phyloP scores from a whole-genome alignment of 2,113 vertebrate species.

The Scartelaos histophorus region DNA sequence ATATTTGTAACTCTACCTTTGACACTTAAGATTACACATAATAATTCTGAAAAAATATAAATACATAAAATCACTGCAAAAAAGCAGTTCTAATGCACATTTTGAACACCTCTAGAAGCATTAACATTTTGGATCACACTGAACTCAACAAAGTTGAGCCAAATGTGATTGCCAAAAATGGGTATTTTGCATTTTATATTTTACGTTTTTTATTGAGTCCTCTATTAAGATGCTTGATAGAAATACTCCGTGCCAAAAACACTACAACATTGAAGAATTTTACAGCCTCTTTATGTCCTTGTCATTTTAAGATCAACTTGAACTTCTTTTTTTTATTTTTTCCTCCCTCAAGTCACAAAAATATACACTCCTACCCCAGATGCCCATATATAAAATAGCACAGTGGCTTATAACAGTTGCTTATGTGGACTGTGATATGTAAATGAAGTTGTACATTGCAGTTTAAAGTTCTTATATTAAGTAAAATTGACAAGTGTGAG shows the following conservation, averaged over 20 bases:
- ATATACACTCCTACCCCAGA: no score
- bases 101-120: background rate
- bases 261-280: background rate
- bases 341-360: no score
- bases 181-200: background rate
- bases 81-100: background rate
- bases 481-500: no score
- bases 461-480: no score
- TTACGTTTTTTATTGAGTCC: background rate
- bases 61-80: no score
- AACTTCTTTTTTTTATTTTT: no score
- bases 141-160: background rate
- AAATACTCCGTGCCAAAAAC: background rate
- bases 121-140: background rate
- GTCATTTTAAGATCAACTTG: no score
- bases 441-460: no score
- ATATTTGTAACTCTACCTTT: slow-evolving; percentile 29
- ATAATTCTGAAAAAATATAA: background rate
- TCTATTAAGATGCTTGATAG: background rate
- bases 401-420: no score
- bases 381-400: no score
- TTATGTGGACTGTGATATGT: no score
- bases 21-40: background rate
- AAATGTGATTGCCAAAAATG: background rate
- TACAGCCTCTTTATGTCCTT: no score